These are phyloP conservation scores for Orthonyx spaldingii DNA, from an alignment of 2,113 vertebrate genomes.

Conservation along the genomic window DNA sequence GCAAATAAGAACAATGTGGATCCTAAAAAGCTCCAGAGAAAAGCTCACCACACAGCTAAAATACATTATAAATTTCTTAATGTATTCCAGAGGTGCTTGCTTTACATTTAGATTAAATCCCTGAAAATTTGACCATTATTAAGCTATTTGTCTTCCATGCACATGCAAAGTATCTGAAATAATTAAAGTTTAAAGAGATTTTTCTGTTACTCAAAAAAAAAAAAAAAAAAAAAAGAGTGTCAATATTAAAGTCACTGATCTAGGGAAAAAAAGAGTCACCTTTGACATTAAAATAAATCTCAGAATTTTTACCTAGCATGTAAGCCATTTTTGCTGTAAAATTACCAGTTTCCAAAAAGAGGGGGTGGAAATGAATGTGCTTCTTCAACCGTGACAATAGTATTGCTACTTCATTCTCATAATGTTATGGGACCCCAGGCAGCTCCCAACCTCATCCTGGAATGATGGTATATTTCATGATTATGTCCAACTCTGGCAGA, in stretches of 20 bases:
- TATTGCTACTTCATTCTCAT: constrained; percentile 40
- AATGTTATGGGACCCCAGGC: constrained; percentile 44
- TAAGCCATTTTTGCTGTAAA: neutral
- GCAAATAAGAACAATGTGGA: neutral
- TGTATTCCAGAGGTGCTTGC: neutral
- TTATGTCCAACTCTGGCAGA: constrained; percentile 55
- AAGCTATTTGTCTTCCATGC: neutral
- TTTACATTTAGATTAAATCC: neutral
- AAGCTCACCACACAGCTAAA: neutral
- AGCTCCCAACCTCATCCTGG: constrained; percentile 6
- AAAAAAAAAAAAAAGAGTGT: neutral
- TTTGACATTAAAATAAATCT: constrained; percentile 13
- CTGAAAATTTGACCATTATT: neutral
- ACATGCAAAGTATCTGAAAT: neutral
- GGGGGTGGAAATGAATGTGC: constrained; percentile 14
- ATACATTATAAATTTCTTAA: neutral
- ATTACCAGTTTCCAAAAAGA: constrained; percentile 20
- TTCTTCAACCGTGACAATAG: constrained; percentile 33
- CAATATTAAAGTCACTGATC: neutral
- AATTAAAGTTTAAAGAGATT: neutral
- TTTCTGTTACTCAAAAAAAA: neutral
- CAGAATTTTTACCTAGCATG: neutral
- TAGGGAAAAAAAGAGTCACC: neutral
- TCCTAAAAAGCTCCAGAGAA: neutral
- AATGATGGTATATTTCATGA: constrained; percentile 65